These are phyloP conservation scores for Rhadina sibilatrix DNA, from an alignment of 2,113 vertebrate genomes.

Conservation along the genomic window DNA sequence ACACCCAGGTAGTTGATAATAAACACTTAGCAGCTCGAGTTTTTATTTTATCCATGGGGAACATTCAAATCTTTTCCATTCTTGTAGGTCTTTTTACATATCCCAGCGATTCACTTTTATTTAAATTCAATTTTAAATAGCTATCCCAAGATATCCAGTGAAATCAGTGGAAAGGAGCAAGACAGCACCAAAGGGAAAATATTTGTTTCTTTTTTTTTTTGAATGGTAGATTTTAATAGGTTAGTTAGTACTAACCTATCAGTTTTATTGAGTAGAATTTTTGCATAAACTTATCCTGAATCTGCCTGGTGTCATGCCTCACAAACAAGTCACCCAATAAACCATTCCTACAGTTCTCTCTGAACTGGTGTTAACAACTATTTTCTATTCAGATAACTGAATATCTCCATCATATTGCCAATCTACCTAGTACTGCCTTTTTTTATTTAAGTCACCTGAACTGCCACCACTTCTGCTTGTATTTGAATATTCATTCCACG, in stretches of 20 bases:
- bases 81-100: neutral
- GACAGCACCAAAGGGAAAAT: neutral
- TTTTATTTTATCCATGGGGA: neutral
- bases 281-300: neutral
- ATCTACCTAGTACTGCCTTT: neutral
- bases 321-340: neutral
- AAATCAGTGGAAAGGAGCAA: neutral
- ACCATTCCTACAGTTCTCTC: neutral
- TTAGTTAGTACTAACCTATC: neutral
- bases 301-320: fast-evolving
- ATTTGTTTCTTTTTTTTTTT: neutral
- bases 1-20: neutral
- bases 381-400: neutral
- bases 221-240: neutral
- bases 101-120: neutral
- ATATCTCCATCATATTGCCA: neutral
- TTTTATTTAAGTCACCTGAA: neutral
- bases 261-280: neutral
- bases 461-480: neutral
- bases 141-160: neutral
- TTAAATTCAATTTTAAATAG: neutral
- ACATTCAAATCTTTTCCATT: neutral
- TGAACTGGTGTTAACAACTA: neutral
- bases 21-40: neutral
- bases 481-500: neutral